Evolutionary conservation across 2,797 vertebrate species (phyloP), one percentile per base, ranked within the genome.

Genomic region (Xiphophorus birchmanni): DNA sequence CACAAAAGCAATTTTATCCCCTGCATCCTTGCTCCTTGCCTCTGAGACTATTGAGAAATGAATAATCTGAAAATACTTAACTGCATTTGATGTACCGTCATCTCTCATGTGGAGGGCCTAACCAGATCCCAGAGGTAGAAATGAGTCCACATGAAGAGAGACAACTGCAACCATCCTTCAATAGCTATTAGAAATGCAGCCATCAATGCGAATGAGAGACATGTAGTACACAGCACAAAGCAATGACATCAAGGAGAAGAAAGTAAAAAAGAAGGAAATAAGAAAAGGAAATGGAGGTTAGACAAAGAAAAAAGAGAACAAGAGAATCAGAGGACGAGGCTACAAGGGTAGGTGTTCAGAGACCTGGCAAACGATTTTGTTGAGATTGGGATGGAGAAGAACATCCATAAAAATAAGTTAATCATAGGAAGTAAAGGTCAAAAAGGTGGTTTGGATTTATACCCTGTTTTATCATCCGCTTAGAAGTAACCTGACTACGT

Each of bases 11-110:
- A 87, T 92, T 82, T 86, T 89, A 91, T 82, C 84, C 89, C 75
- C 83, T 78, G 78, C 84, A 89, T 86, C 84, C 88, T 74, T 88
- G 89, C 88, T 87, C 83, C 80, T 86, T 76, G 88, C 87, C 78
- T 83, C 77, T 77, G 85, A 87, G 86, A 84, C 89, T 87, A 85
- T 83, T 88, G 78, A 86, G 80, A 92, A 94, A 93, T 88, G 91
- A 88, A 89, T 90, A 94, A 89, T 90, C 85, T 84, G 82, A 90
- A 77, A 89, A 86, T 85, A 85, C 85, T 93, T 93, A 86, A 88
- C 86, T 93, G 88, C 82, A 92, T 95, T 94, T 95, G 91, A 95
- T 95, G 90, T 88, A 86, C 69, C 82, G 86, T 93, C 90, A 91
- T 93, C 89, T 91, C 81, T 88, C 77, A 81, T 82, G 84, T 83